These are phyloP conservation scores for Coracopsis vasa DNA, from an alignment of 2,113 vertebrate species.

Conservation along the genomic window DNA sequence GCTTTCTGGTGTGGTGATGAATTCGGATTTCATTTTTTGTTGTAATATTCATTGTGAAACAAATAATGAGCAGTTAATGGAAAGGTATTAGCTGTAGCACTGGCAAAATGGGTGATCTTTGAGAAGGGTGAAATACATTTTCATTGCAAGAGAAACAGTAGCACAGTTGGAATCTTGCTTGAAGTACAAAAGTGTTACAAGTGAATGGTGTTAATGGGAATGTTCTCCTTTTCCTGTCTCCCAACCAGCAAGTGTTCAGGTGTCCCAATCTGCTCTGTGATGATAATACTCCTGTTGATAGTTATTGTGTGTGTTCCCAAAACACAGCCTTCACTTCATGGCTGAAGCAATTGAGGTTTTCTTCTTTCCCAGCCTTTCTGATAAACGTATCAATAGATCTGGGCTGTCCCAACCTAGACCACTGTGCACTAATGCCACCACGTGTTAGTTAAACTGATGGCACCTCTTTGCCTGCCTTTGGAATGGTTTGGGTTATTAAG, in stretches of 20 bases:
- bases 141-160: neutral
- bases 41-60: neutral
- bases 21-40: neutral
- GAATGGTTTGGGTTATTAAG: neutral
- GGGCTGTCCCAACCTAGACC: neutral
- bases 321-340: neutral
- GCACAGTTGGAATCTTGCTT: neutral
- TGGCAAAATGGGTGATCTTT: neutral
- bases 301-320: neutral
- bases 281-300: neutral
- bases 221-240: neutral
- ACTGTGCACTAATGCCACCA: fast-evolving
- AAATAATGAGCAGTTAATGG: neutral
- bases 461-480: neutral
- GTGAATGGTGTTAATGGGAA: neutral
- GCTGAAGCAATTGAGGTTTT: neutral
- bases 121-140: neutral
- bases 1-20: neutral
- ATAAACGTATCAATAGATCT: fast-evolving
- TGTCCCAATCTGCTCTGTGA: neutral
- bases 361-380: neutral
- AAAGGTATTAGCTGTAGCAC: neutral
- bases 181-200: neutral
- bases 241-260: neutral
- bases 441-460: fast-evolving